Percentiles rank a stretch among this genome's conserved stretches.
phyloP scores from a whole-genome alignment of 1,140 invertebrate genomes.

The Diabrotica undecimpunctata region DNA sequence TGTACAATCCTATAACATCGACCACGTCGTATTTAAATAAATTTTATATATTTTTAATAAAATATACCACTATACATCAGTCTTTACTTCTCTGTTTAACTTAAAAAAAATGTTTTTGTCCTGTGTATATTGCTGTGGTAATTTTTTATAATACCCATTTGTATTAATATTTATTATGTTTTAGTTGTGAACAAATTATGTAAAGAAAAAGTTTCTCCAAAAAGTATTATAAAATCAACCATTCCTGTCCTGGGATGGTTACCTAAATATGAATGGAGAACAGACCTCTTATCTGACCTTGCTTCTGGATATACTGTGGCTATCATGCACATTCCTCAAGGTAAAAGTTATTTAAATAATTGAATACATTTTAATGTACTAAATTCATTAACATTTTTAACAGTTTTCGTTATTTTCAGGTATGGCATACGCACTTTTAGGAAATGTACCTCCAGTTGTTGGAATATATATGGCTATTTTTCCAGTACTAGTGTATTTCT shows the following conservation, averaged over 20 bases:
- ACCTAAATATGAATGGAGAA: slow-evolving; percentile 63
- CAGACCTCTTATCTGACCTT: slow-evolving; percentile 63
- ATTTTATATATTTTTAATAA: no score
- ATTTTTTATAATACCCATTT: no score
- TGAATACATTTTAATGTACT: not conserved
- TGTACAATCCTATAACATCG: no score
- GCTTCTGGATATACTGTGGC: slow-evolving; percentile 81
- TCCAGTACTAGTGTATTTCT: slow-evolving; percentile 71
- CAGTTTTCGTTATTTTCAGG: slow-evolving; percentile 49
- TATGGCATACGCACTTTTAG: slow-evolving; percentile 77
- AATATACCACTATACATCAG: no score
- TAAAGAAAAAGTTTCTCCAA: slow-evolving; percentile 1
- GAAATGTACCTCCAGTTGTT: slow-evolving; percentile 68
- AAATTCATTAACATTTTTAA: not conserved
- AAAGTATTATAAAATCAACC: slow-evolving; percentile 47
- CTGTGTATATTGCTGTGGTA: no score
- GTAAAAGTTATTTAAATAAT: slow-evolving; percentile 41
- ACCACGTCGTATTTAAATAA: no score
- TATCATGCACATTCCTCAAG: slow-evolving; percentile 92
- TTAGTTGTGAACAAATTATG: no score
- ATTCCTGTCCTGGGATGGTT: slow-evolving; percentile 69
- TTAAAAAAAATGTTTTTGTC: no score
- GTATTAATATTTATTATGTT: no score
- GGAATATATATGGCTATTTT: slow-evolving; percentile 85
- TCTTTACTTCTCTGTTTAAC: no score